Conservation (phyloP, 1,140 invertebrate genomes). For the Fopius arisanus region DNA sequence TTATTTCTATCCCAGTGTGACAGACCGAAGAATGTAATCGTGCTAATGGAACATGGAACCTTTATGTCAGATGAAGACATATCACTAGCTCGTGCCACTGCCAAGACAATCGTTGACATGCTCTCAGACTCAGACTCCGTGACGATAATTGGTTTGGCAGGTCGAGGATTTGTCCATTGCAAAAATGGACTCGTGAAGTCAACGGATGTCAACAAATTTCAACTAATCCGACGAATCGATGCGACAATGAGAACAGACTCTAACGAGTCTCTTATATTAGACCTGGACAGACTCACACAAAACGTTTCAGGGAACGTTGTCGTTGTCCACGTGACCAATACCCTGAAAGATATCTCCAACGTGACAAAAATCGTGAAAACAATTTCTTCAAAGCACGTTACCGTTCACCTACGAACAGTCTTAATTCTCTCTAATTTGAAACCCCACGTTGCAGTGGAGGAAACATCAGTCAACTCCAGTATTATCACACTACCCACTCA, state of each 20-base stretch:
- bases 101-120: conserved; percentile 60
- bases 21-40: conserved; percentile 55
- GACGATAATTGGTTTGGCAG: conserved; percentile 52
- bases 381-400: conserved; percentile 43
- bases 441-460: conserved; percentile 42
- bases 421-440: conserved; percentile 56
- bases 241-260: conserved; percentile 45
- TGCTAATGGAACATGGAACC: conserved; percentile 55
- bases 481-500: conserved; percentile 55
- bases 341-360: conserved; percentile 41
- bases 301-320: conserved; percentile 51
- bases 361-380: conserved; percentile 45
- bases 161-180: conserved; percentile 45
- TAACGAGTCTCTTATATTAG: conserved; percentile 49
- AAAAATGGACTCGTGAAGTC: conserved; percentile 53
- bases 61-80: conserved; percentile 60
- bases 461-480: conserved; percentile 46
- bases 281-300: conserved; percentile 47
- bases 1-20: conserved; percentile 57
- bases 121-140: conserved; percentile 56
- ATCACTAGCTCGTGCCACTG: conserved; percentile 54
- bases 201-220: conserved; percentile 60
- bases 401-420: conserved; percentile 49
- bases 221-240: conserved; percentile 54
- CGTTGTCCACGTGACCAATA: conserved; percentile 58